Evolutionary conservation across 2,797 vertebrate species (phyloP).

Genomic region (Sebastes ruberrimus): DNA sequence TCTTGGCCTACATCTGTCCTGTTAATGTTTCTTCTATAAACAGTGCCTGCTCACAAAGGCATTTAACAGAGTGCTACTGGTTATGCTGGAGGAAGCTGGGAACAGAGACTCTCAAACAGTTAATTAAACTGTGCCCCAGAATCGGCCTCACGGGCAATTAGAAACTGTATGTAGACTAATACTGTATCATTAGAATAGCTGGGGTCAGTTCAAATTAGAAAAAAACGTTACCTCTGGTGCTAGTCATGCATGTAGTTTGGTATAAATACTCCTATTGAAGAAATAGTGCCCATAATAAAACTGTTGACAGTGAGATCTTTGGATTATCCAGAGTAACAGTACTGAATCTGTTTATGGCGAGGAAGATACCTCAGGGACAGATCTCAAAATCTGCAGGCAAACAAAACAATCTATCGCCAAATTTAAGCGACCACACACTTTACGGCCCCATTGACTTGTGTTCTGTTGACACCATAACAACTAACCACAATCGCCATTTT

Average conservation of each 20-base stretch:
- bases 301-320: neutral
- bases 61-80: conserved; percentile 10
- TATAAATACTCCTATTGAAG: neutral
- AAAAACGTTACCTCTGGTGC: neutral
- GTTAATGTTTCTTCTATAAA: conserved; percentile 56
- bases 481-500: too few relatives aligned
- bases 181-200: neutral
- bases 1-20: conserved; percentile 41
- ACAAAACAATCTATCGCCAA: neutral
- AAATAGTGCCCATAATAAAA: neutral
- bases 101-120: conserved; percentile 11
- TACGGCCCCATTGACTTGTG: too few relatives aligned
- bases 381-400: neutral
- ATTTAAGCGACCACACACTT: too few relatives aligned
- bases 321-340: neutral
- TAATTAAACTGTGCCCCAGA: conserved; percentile 9
- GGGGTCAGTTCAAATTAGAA: neutral
- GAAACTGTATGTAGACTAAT: neutral
- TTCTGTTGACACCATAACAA: too few relatives aligned
- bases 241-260: neutral
- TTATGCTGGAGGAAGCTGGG: conserved; percentile 16
- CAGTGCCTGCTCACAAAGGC: conserved; percentile 21
- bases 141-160: neutral
- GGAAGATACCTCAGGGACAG: neutral
- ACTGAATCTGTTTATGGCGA: neutral